Percentiles rank a stretch among this genome's conserved stretches.
These are phyloP conservation scores for Lasioglossum baleicum DNA, from an alignment of 1,140 invertebrate species.

Conservation along the genomic window DNA sequence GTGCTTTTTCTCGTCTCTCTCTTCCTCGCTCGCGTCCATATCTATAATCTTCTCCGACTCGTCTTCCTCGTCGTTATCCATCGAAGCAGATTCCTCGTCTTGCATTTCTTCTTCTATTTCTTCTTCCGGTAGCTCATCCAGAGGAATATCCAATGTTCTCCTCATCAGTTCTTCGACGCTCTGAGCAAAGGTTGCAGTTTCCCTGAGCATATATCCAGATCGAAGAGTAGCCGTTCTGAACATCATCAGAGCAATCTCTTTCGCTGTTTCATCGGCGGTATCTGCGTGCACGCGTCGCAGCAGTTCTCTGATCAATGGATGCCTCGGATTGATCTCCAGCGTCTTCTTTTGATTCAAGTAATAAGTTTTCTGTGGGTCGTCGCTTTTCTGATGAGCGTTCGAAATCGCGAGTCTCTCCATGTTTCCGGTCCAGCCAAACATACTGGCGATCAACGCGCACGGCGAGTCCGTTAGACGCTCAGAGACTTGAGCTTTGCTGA, in stretches of 20 bases:
- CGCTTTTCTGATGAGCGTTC: conserved; percentile 97
- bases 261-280: conserved; percentile 88
- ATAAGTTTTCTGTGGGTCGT: conserved; percentile 94
- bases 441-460: conserved; percentile 97
- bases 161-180: conserved; percentile 93
- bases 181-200: conserved; percentile 92
- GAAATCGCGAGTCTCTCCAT: conserved; percentile 98
- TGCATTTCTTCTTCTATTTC: conserved; percentile 77
- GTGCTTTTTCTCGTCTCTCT: conserved; percentile 68
- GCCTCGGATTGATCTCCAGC: conserved; percentile 97
- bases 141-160: conserved; percentile 89
- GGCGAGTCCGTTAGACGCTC: conserved; percentile 95
- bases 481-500: conserved; percentile 92
- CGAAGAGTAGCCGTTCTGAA: conserved; percentile 96
- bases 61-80: conserved; percentile 81
- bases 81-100: conserved; percentile 74
- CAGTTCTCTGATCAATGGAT: conserved; percentile 96
- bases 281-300: conserved; percentile 90
- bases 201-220: conserved; percentile 93
- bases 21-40: conserved; percentile 79
- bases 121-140: conserved; percentile 85
- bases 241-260: conserved; percentile 94
- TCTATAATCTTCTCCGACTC: conserved; percentile 75
- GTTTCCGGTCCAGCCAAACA: conserved; percentile 99
- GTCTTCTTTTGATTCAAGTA: conserved; percentile 98